Evolutionary conservation across 2,888 invertebrate species (phyloP).

Genomic region (Stenotaenia linearis): DNA sequence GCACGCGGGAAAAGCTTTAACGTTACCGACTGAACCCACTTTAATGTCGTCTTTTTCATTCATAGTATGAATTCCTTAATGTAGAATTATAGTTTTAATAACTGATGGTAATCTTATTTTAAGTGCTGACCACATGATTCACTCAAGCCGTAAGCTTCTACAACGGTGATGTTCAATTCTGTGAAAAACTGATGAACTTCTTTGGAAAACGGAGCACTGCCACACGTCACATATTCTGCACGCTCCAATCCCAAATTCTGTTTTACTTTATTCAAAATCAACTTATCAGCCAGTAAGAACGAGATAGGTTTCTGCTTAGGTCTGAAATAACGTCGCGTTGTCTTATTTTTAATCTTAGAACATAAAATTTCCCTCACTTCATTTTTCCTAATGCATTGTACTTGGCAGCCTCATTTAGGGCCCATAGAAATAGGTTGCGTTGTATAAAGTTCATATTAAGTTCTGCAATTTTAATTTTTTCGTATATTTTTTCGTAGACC

Average conservation of each 20-base stretch:
- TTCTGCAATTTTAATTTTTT: not conserved
- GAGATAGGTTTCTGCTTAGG: not conserved
- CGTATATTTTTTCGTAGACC: not conserved
- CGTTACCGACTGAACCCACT: not conserved
- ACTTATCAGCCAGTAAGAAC: not conserved
- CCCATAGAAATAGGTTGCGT: not conserved
- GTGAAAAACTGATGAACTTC: not conserved
- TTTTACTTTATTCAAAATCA: not conserved
- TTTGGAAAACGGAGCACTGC: not conserved
- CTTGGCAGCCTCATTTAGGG: not conserved
- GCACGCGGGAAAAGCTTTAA: not conserved
- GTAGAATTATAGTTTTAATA: not conserved
- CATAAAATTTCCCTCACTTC: not conserved
- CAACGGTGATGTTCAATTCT: not conserved
- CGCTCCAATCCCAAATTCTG: not conserved
- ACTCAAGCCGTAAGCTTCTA: not conserved
- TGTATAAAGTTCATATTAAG: not conserved
- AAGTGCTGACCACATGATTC: not conserved
- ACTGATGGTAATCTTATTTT: not conserved
- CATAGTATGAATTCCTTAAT: not conserved
- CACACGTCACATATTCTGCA: not conserved
- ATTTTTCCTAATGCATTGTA: not conserved
- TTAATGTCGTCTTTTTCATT: not conserved
- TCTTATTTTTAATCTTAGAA: not conserved
- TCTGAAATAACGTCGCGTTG: not conserved